A percentile compares a stretch with the other conserved stretches of the same genome.
Conservation (phyloP, 2,113 vertebrate species). For the Sturnira hondurensis region DNA sequence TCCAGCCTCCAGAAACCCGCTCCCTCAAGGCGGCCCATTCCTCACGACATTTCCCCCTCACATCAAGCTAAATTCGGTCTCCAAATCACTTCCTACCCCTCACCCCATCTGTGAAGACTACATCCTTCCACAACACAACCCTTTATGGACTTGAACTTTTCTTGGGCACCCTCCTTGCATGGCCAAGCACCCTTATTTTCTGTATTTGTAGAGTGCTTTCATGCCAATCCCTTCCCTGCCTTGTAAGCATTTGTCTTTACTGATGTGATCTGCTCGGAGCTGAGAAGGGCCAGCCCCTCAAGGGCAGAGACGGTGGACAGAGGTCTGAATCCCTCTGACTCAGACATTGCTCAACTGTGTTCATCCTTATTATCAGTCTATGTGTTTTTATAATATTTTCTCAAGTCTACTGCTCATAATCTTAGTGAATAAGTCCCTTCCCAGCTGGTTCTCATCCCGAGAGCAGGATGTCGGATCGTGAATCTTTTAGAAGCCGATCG, state of each 20-base stretch:
- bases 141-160: not conserved
- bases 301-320: not conserved
- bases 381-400: not conserved
- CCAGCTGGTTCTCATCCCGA: not conserved
- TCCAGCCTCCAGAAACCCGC: not conserved
- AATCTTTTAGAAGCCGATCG: not conserved
- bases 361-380: not conserved
- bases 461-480: not conserved
- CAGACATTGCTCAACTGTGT: not conserved
- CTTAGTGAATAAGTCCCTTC: not conserved
- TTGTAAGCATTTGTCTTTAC: not conserved
- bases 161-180: not conserved
- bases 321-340: not conserved
- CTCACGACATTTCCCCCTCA: not conserved
- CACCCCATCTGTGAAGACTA: not conserved
- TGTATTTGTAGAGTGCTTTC: not conserved
- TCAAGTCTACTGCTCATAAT: not conserved
- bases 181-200: not conserved
- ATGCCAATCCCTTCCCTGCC: not conserved
- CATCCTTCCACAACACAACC: not conserved
- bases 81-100: not conserved
- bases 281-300: not conserved
- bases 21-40: not conserved
- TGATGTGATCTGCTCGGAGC: not conserved
- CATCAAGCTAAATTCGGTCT: not conserved